Conservation (phyloP, 2,113 vertebrate species). For the Antidorcas marsupialis region DNA sequence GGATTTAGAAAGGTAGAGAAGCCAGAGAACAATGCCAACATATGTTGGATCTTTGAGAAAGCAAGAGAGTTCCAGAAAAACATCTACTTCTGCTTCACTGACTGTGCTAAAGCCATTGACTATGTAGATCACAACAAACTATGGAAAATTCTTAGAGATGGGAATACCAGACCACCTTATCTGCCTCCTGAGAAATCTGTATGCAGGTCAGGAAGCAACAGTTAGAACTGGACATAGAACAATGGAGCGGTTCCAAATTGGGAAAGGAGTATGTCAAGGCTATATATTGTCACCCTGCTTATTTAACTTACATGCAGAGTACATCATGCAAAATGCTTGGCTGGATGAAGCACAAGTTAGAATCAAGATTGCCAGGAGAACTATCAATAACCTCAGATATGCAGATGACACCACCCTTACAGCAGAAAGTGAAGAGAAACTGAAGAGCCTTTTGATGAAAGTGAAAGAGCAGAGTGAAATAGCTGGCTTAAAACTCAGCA, state of each 20-base stretch:
- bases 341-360: neutral
- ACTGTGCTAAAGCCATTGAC: neutral
- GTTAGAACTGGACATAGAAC: neutral
- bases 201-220: neutral
- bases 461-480: neutral
- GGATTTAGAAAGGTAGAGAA: neutral
- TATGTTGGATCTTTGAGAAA: neutral
- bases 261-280: neutral
- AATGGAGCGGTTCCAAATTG: neutral
- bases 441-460: neutral
- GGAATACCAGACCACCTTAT: neutral
- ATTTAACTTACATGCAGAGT: neutral
- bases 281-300: neutral
- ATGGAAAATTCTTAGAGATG: neutral
- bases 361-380: neutral
- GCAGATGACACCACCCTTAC: neutral
- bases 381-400: neutral
- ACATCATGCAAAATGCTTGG: neutral
- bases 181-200: neutral
- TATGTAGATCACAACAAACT: neutral
- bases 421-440: neutral
- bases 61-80: neutral
- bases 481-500: neutral
- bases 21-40: neutral
- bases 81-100: neutral